Percentiles rank a stretch among this genome's conserved stretches.
Conservation (phyloP, 2,797 vertebrate species). For the Decapterus maruadsi region DNA sequence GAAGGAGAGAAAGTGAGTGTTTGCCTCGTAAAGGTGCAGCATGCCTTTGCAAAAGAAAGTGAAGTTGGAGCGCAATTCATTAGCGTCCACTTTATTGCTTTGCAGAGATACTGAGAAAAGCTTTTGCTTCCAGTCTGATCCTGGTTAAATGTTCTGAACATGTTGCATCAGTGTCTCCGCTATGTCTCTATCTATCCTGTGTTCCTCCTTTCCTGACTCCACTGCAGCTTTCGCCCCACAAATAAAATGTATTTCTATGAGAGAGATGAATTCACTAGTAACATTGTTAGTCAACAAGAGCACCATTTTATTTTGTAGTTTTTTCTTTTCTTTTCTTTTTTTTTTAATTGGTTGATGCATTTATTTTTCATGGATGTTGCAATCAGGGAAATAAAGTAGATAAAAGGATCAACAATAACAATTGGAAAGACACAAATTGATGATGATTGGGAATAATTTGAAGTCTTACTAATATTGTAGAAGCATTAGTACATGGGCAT, state of each 20-base stretch:
- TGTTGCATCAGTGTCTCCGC: background rate
- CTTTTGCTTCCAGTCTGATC: slow-evolving; percentile 44
- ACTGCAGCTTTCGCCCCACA: background rate
- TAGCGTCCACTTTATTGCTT: slow-evolving; percentile 50
- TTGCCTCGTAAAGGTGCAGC: slow-evolving; percentile 68
- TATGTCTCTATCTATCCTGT: background rate
- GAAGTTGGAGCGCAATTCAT: slow-evolving; percentile 66
- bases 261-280: background rate
- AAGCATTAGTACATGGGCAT: background rate
- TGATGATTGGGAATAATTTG: background rate
- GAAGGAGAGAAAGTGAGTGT: slow-evolving; percentile 64
- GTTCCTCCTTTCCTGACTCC: background rate
- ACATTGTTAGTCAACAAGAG: background rate
- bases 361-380: background rate
- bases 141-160: slow-evolving; percentile 5
- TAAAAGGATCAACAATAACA: background rate
- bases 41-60: slow-evolving; percentile 65
- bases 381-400: background rate
- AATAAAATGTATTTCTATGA: background rate
- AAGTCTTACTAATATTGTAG: background rate
- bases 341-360: background rate
- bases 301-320: background rate
- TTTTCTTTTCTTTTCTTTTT: background rate
- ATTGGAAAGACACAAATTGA: background rate
- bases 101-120: slow-evolving; percentile 44